Evolutionary conservation across 2,888 invertebrate species (phyloP).

Genomic region (Pammene fasciana): DNA sequence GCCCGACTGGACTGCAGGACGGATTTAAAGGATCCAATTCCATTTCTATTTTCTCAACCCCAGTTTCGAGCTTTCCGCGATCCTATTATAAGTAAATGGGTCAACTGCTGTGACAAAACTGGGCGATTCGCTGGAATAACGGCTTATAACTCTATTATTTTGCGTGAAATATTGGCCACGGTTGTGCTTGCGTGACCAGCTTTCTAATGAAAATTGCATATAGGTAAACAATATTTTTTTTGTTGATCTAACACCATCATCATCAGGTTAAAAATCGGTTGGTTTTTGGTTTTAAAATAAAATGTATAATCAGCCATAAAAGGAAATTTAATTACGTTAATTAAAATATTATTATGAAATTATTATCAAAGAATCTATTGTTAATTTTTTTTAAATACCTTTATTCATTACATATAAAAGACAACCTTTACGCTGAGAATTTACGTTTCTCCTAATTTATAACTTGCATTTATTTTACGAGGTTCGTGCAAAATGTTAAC

Average conservation of each 20-base stretch:
- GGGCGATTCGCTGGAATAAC: conserved; percentile 39
- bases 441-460: conserved; percentile 27
- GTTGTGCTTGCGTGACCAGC: conserved; percentile 4
- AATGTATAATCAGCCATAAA: no score
- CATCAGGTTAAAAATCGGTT: background rate
- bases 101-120: conserved; percentile 53
- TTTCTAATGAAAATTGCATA: conserved; percentile 1
- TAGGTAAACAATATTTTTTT: background rate
- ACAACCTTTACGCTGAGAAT: conserved; percentile 5
- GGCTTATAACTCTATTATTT: conserved; percentile 5
- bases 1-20: conserved; percentile 47
- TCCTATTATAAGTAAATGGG: conserved; percentile 57
- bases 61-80: conserved; percentile 54
- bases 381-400: no score
- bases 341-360: no score
- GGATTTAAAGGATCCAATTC: conserved; percentile 61
- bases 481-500: conserved; percentile 52
- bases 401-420: conserved; percentile 18
- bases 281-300: no score
- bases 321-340: no score
- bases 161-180: background rate
- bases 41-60: conserved; percentile 62
- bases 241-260: background rate
- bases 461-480: conserved; percentile 36
- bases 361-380: no score